These are phyloP conservation scores for Amaurobius ferox DNA, from an alignment of 2,888 invertebrate species.

Conservation along the genomic window DNA sequence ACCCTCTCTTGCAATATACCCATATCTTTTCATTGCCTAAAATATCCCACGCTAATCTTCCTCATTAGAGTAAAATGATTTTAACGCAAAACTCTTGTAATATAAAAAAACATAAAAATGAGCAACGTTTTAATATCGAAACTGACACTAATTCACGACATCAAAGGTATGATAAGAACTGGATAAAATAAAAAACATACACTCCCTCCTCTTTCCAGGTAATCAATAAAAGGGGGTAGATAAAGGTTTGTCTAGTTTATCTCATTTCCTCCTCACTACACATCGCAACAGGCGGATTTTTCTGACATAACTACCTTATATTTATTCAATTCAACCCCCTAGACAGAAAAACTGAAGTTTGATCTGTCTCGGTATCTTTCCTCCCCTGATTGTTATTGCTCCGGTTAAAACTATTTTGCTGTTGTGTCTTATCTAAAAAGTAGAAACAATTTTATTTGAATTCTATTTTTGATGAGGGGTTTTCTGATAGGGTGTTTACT, in stretches of 20 bases:
- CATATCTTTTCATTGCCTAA: too few species aligned
- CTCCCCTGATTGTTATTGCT: slow-evolving; percentile 49
- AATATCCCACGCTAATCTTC: too few species aligned
- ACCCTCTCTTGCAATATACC: too few species aligned
- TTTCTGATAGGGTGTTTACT: slow-evolving; percentile 61
- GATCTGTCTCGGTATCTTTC: slow-evolving; percentile 55
- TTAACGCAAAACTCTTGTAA: too few species aligned
- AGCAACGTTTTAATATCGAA: too few species aligned
- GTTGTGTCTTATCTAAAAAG: slow-evolving; percentile 53
- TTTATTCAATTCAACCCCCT: slow-evolving; percentile 57
- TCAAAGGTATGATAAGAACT: slow-evolving; percentile 3
- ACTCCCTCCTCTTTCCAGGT: neutral
- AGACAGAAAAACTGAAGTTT: slow-evolving; percentile 38
- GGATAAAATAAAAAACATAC: neutral
- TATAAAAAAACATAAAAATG: too few species aligned
- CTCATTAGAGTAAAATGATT: too few species aligned
- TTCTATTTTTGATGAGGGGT: slow-evolving; percentile 58
- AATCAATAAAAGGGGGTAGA: slow-evolving; percentile 29
- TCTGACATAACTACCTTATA: slow-evolving; percentile 69
- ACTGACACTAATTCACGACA: neutral
- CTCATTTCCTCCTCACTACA: slow-evolving; percentile 58
- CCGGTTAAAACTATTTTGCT: slow-evolving; percentile 67
- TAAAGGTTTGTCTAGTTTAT: slow-evolving; percentile 60
- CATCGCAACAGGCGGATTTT: slow-evolving; percentile 64
- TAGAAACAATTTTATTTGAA: slow-evolving; percentile 70